These are phyloP conservation scores for Thumatha senex DNA, from an alignment of 2,888 invertebrate genomes.

Conservation along the genomic window DNA sequence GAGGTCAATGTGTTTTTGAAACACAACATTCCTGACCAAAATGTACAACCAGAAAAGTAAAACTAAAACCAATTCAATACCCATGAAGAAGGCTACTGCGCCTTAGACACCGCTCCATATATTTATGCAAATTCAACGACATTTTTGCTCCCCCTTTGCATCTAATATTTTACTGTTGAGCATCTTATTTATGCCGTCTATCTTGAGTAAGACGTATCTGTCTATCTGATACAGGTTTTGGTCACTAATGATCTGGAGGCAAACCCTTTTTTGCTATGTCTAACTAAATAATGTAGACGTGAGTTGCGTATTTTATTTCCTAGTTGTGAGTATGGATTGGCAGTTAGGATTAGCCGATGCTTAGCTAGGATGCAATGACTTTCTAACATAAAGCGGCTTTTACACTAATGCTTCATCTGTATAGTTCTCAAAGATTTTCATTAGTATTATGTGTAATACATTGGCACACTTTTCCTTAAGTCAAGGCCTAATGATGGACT, in stretches of 20 bases:
- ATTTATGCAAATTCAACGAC: constrained; percentile 68
- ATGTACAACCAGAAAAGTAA: constrained; percentile 8
- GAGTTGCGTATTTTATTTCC: constrained; percentile 52
- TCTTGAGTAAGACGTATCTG: constrained; percentile 71
- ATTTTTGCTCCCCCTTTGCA: constrained; percentile 79
- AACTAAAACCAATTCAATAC: constrained; percentile 18
- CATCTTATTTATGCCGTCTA: constrained; percentile 69
- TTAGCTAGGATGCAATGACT: neutral
- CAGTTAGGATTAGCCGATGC: constrained; percentile 5
- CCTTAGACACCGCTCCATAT: constrained; percentile 52
- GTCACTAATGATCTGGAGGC: constrained; percentile 69
- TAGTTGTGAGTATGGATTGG: constrained; percentile 35
- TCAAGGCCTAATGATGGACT: too few relatives aligned
- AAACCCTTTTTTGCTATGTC: constrained; percentile 70
- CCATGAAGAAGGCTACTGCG: constrained; percentile 20
- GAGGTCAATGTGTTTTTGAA: too few relatives aligned
- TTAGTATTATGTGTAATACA: too few relatives aligned
- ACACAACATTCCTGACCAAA: neutral
- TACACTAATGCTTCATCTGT: neutral
- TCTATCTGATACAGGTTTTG: constrained; percentile 58
- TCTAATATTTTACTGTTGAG: constrained; percentile 73
- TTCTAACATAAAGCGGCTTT: neutral
- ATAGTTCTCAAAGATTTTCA: too few relatives aligned
- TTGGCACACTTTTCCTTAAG: too few relatives aligned
- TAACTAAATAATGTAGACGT: constrained; percentile 71